Evolutionary conservation across 2,888 invertebrate genomes (phyloP).

Genomic region (Archips xylosteana): DNA sequence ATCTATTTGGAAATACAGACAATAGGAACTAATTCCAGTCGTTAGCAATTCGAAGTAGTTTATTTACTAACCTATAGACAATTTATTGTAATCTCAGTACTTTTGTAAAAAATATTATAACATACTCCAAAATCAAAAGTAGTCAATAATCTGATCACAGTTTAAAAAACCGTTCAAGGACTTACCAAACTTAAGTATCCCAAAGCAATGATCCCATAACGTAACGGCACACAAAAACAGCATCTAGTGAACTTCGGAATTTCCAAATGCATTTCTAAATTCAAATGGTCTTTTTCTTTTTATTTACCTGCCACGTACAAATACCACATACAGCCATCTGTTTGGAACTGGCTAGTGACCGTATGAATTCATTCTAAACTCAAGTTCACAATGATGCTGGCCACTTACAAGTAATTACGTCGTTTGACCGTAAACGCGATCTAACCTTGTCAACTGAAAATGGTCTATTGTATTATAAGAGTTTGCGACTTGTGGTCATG

Average conservation of each 20-base stretch:
- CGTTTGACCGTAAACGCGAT: conserved; percentile 27
- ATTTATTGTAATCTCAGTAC: no score
- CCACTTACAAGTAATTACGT: conserved; percentile 36
- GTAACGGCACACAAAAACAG: conserved; percentile 38
- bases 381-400: conserved; percentile 28
- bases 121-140: neutral
- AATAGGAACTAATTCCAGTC: no score
- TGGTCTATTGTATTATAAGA: conserved; percentile 7
- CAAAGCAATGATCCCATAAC: conserved; percentile 35
- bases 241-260: conserved; percentile 39
- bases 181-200: conserved; percentile 41
- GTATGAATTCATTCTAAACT: conserved; percentile 10
- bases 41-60: no score
- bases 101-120: no score
- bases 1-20: no score
- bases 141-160: neutral
- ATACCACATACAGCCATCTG: neutral
- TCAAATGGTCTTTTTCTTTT: neutral
- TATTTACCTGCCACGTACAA: neutral
- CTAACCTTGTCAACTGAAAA: conserved; percentile 28
- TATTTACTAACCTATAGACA: no score
- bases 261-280: conserved; percentile 24
- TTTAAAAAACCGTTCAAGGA: neutral
- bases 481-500: neutral
- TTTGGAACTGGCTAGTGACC: conserved; percentile 6